Evolutionary conservation across 2,797 vertebrate species (phyloP).

Genomic region (Triplophysa bombifrons): DNA sequence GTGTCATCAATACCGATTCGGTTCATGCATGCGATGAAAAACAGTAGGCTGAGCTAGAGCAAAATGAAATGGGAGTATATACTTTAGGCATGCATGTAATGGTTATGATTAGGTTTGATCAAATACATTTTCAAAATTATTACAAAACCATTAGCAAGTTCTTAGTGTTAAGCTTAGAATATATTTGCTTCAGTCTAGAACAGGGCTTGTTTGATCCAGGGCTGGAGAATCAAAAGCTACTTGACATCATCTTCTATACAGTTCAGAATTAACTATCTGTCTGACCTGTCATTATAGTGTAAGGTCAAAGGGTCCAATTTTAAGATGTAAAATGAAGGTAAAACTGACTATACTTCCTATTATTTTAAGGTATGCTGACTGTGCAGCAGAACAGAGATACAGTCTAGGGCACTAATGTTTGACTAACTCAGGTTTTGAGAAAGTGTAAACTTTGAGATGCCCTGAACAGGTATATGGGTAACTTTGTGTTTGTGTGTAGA

Average conservation of each 20-base stretch:
- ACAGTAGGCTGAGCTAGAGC: constrained; percentile 35
- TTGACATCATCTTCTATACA: neutral
- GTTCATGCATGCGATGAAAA: neutral
- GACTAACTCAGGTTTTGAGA: neutral
- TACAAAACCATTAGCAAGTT: neutral
- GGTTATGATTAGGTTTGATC: neutral
- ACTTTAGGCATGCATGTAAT: no score
- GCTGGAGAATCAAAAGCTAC: neutral
- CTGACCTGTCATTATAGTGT: no score
- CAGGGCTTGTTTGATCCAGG: neutral
- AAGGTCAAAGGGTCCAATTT: neutral
- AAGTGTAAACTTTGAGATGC: constrained; percentile 11
- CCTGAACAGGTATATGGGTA: neutral
- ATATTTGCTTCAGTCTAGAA: neutral
- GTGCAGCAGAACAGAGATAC: neutral
- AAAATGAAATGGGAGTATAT: constrained; percentile 4
- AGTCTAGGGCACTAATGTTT: constrained; percentile 5
- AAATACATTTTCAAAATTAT: neutral
- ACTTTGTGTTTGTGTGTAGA: constrained; percentile 1
- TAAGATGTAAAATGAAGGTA: neutral
- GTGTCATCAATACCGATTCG: constrained; percentile 13
- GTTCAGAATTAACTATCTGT: neutral
- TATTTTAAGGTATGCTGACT: no score
- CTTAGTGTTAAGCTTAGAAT: neutral
- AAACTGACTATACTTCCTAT: neutral